These are phyloP conservation scores for Siphonodentalium dalli DNA, from an alignment of 2,888 invertebrate genomes.

Conservation along the genomic window DNA sequence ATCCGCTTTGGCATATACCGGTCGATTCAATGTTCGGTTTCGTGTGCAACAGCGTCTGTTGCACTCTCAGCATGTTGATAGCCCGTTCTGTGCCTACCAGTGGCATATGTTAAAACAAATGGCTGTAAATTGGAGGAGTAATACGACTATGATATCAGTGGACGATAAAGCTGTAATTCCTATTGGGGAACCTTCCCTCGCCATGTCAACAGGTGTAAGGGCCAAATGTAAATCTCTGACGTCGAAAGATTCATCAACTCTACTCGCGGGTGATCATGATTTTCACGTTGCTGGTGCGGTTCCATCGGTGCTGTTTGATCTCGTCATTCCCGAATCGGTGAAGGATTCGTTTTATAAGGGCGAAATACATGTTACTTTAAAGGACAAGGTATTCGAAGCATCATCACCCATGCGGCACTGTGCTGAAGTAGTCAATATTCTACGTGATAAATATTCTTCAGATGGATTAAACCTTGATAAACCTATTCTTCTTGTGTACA, in stretches of 20 bases:
- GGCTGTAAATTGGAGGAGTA: neutral
- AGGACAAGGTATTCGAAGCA: too few species aligned
- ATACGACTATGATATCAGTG: neutral
- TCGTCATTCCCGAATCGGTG: too few species aligned
- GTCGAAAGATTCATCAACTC: neutral
- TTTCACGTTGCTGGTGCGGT: conserved; percentile 12
- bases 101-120: neutral
- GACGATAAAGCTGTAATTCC: conserved; percentile 14
- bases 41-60: conserved; percentile 15
- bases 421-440: too few species aligned
- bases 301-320: too few species aligned
- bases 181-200: conserved; percentile 2
- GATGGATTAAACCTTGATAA: too few species aligned
- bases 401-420: too few species aligned
- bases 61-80: conserved; percentile 7
- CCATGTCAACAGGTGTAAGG: conserved; percentile 5
- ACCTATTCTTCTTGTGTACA: too few species aligned
- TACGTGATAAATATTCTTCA: too few species aligned
- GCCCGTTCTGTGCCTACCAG: neutral
- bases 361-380: too few species aligned
- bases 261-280: conserved; percentile 12
- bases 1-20: conserved; percentile 10
- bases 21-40: conserved; percentile 10
- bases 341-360: too few species aligned
- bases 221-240: conserved; percentile 1